Evolutionary conservation across 2,797 vertebrate genomes (phyloP).

Genomic region (Vipera ursinii): DNA sequence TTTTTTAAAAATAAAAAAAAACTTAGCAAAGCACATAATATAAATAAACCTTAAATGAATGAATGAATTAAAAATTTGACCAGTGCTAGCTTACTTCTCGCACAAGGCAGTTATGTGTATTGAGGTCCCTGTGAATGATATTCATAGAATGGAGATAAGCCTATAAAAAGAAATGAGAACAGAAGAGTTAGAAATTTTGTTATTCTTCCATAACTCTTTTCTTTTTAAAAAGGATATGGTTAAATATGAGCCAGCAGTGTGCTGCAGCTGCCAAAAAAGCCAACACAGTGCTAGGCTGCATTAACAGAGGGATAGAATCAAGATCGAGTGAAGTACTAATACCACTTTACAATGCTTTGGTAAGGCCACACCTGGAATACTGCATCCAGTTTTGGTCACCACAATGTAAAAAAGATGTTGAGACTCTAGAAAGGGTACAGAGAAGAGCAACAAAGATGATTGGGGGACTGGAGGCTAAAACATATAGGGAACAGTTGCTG

Average conservation of each 20-base stretch:
- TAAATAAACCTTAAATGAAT: background rate
- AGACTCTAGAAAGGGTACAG: too few relatives aligned
- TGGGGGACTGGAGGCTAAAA: too few relatives aligned
- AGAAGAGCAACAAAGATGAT: too few relatives aligned
- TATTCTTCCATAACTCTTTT: background rate
- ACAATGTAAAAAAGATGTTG: too few relatives aligned
- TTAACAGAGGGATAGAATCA: too few relatives aligned
- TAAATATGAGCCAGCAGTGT: background rate
- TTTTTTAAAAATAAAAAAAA: background rate
- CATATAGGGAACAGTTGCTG: too few relatives aligned
- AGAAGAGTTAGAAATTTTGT: rapidly evolving
- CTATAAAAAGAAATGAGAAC: slow-evolving; percentile 62
- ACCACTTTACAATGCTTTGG: too few relatives aligned
- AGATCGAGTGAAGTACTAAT: too few relatives aligned
- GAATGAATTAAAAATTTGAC: background rate
- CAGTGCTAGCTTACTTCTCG: slow-evolving; percentile 80
- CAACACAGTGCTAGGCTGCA: too few relatives aligned
- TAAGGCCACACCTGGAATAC: too few relatives aligned
- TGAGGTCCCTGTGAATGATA: slow-evolving; percentile 97
- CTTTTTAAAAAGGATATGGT: background rate
- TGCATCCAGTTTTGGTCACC: too few relatives aligned
- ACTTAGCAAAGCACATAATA: background rate
- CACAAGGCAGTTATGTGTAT: slow-evolving; percentile 97
- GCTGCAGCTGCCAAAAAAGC: too few relatives aligned
- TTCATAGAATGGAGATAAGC: slow-evolving; percentile 98